Evolutionary conservation across 2,797 vertebrate genomes (phyloP), one percentile per base, ranked within the genome.

Genomic region (Sebastes steindachneri): DNA sequence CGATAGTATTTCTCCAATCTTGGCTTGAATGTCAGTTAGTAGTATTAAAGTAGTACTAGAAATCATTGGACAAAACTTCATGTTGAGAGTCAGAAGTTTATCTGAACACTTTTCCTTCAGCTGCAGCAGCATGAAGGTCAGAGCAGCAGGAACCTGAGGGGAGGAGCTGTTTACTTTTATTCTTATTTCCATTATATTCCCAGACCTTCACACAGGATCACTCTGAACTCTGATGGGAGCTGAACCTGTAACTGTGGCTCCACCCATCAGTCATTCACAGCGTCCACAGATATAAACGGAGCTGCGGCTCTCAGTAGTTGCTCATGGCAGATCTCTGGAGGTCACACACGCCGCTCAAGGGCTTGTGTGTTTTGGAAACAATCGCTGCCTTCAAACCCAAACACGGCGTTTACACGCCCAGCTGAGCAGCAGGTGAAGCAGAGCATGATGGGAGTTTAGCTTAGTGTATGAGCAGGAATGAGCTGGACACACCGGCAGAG

Each of bases 301-400:
- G 1, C 15, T 45, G 7, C 48, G 4, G 48, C 54, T 26, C 23
- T 57, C 15, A n/a, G 29, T 17, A 12, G 17, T 51, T 51, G 48
- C 0, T 41, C 2, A 51, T 17, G 11, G 35, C 65, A 12, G 45
- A 12, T 59, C 21, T 57, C 21, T 62, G 25, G 64, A 80, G 66
- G 59, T 75, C 73, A 58, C 11, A 59, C 17, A 35, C 4, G 5
- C 58, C 7, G 1, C 63, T 82, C 62, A 25, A 75, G 75, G 53
- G 48, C 79, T 3, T 29, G 9, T 45, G 29, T 88, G 80, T 91
- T 90, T 67, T 86, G 87, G 77, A 83, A 79, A 89, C 79, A 78
- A 19, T 48, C 19, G 4, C 59, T 55, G 63, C 19, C 57, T 72
- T 54, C n/a, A 75, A 62, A 64, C 63, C 63, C 51, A 82, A 85